Evolutionary conservation across 2,888 invertebrate genomes (phyloP), one percentile per base, ranked within the genome.

Genomic region (Eilema caniola): DNA sequence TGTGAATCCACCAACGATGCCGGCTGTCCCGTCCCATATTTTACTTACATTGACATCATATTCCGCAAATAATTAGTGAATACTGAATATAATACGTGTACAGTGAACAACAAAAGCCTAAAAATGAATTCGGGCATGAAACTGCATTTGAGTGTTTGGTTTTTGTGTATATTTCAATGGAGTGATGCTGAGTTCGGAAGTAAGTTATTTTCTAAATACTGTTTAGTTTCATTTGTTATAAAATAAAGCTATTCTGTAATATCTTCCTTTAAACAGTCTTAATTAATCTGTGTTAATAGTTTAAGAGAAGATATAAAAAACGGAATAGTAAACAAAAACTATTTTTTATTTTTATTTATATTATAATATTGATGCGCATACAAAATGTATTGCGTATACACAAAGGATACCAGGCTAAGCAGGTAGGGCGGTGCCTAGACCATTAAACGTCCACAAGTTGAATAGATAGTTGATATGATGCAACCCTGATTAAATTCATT

Each of bases 141-240:
- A 75, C 72, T 81, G 78, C 79, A 76, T 75, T 77, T 86, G 71
- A 80, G 73, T 72, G 77, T 86, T 79, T 79, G 91, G 64, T 86
- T 82, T 79, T 77, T 92, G 75, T 88, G 87, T 83, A 76, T 88
- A 80, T 84, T 90, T 69, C 81, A 88, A 76, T 90, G 92, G 89
- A 88, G 82, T 67, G 83, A 86, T 69, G 95, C 92, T 69, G 94
- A 95, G 75, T 95, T 95, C 89, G 94, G 95, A 70, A 92, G 95
- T 95, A 88, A 94, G 94, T 92, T 61, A 24, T 69, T 23, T 69
- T 53, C 59, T 25, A 25, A n/a, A 62, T 31, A 56, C 1, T 53
- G 11, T 53, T 28, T 24, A n/a, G 57, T 59, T 59, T 57, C 24
- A 56, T 24, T 56, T 57, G n/a, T 57, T 8, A 57, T 24, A 23